phyloP scores from a whole-genome alignment of 2,888 invertebrate genomes.

The Leucoma salicis region DNA sequence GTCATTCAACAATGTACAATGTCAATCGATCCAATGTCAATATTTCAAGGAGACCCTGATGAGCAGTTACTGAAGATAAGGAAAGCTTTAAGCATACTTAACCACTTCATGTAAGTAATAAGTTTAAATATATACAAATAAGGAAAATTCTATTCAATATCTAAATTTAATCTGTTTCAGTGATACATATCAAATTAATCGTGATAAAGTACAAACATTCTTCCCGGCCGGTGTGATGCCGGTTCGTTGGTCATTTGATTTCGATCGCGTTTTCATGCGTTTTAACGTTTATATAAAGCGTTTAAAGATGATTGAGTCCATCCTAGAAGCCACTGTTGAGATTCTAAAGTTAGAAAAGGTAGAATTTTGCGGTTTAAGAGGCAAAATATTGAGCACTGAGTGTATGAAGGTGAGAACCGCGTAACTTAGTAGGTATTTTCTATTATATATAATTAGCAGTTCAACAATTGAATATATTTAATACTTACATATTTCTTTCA shows the following conservation, averaged over 20 bases:
- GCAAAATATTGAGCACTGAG: constrained; percentile 81
- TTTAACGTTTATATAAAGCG: constrained; percentile 84
- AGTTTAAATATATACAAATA: background rate
- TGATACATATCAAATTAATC: constrained; percentile 78
- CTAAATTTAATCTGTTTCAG: no score
- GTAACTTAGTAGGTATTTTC: no score
- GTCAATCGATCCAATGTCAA: constrained; percentile 88
- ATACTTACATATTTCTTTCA: no score
- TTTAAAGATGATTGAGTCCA: constrained; percentile 84
- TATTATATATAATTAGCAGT: no score
- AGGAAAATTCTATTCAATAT: no score
- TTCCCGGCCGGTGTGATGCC: constrained; percentile 81
- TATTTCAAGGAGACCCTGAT: constrained; percentile 93
- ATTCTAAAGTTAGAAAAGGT: constrained; percentile 94
- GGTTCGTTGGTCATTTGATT: constrained; percentile 89
- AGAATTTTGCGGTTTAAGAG: constrained; percentile 87
- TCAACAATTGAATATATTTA: no score
- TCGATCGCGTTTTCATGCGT: constrained; percentile 86
- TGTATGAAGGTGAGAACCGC: constrained; percentile 60
- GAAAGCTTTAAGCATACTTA: constrained; percentile 71
- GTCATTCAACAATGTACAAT: constrained; percentile 88
- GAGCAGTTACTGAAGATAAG: constrained; percentile 85
- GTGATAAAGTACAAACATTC: constrained; percentile 77
- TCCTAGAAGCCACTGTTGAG: constrained; percentile 90
- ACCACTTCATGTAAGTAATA: constrained; percentile 81